Conservation (phyloP, 2,888 invertebrate species). For the Tribolium freemani region DNA sequence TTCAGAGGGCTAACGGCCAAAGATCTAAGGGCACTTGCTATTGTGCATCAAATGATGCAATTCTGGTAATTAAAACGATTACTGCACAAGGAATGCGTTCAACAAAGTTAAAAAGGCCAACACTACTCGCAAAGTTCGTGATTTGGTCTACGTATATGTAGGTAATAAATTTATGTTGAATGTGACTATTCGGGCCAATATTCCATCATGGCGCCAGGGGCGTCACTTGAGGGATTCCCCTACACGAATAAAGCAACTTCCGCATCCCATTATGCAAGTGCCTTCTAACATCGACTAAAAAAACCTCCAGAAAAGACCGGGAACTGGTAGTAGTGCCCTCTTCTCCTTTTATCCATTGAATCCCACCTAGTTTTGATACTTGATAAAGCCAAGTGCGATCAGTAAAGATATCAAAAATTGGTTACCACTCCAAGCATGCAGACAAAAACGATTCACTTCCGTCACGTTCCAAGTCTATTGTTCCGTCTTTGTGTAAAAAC, state of each 20-base stretch:
- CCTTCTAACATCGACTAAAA: background rate
- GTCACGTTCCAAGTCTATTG: background rate
- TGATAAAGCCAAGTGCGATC: background rate
- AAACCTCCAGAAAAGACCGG: background rate
- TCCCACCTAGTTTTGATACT: background rate
- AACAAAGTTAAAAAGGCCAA: background rate
- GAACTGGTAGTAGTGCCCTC: background rate
- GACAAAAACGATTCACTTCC: constrained; percentile 1
- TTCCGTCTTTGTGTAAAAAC: background rate
- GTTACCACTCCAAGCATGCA: background rate
- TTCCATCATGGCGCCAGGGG: constrained; percentile 8
- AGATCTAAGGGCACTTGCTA: constrained; percentile 6
- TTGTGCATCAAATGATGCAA: background rate
- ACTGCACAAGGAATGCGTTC: background rate
- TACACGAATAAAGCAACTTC: constrained; percentile 4
- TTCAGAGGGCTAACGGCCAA: constrained; percentile 6
- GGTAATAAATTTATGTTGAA: no score
- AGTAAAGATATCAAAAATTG: constrained; percentile 7
- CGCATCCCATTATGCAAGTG: constrained; percentile 6
- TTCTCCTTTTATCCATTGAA: background rate
- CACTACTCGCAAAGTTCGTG: no score
- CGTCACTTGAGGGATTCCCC: background rate
- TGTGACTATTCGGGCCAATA: background rate
- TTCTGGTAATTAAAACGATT: constrained; percentile 5
- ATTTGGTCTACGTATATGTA: no score